Percentiles rank a stretch among this genome's conserved stretches.
Evolutionary conservation across 2,888 invertebrate genomes (phyloP).

Genomic region (Metopia argyrocephala): DNA sequence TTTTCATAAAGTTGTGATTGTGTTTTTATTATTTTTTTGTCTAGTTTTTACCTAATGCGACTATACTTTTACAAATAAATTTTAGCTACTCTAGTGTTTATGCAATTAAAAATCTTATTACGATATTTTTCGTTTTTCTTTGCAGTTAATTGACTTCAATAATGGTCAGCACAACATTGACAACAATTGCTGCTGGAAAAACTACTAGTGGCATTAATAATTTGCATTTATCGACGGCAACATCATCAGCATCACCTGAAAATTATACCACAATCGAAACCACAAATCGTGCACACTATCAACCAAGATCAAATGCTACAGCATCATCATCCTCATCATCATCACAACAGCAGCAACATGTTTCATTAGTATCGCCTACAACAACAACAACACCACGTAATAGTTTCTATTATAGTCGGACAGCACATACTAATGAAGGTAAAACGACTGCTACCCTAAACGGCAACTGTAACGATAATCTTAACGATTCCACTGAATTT

Average conservation of each 20-base stretch:
- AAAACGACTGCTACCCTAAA: constrained; percentile 19
- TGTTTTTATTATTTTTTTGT: too few relatives aligned
- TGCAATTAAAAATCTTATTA: background rate
- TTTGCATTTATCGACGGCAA: constrained; percentile 65
- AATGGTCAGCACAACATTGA: constrained; percentile 79
- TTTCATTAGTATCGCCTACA: constrained; percentile 48
- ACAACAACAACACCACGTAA: constrained; percentile 38
- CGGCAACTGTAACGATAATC: constrained; percentile 53
- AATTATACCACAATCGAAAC: constrained; percentile 63
- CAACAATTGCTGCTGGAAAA: constrained; percentile 78
- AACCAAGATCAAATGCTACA: constrained; percentile 67
- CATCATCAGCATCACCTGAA: constrained; percentile 60
- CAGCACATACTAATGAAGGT: constrained; percentile 34
- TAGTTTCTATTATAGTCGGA: constrained; percentile 44
- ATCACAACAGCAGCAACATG: constrained; percentile 66
- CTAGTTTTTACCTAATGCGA: too few relatives aligned
- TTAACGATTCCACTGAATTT: constrained; percentile 46
- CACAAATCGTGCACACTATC: constrained; percentile 67
- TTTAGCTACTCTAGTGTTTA: background rate
- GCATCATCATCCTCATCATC: constrained; percentile 66
- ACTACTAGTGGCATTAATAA: constrained; percentile 74
- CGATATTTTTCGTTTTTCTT: constrained; percentile 13
- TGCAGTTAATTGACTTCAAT: constrained; percentile 77
- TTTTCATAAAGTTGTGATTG: too few relatives aligned
- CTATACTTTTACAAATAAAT: background rate